Conservation (phyloP, 2,113 vertebrate species). For the Tor tambroides region DNA sequence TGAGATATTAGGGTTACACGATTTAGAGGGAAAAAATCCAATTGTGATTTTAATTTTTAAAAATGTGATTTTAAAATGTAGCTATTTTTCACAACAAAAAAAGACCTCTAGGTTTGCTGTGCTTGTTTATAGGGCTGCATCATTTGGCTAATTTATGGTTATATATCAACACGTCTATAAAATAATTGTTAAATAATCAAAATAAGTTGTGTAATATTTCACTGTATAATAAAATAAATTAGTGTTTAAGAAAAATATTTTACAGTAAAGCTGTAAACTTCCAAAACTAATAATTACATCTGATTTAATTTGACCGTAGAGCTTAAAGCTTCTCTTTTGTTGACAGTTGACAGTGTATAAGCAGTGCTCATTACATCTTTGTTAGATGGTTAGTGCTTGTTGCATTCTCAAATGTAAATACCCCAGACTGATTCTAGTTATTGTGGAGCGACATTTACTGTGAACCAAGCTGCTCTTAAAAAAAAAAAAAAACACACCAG, state of each 20-base stretch:
- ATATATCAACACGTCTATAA: neutral
- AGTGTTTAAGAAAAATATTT: neutral
- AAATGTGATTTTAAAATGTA: too few relatives aligned
- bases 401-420: neutral
- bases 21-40: too few relatives aligned
- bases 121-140: too few relatives aligned
- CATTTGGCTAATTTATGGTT: neutral
- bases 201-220: neutral
- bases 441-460: neutral
- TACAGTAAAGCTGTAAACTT: too few relatives aligned
- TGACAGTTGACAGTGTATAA: neutral
- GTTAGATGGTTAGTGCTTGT: neutral
- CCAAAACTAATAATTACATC: too few relatives aligned
- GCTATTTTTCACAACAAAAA: too few relatives aligned
- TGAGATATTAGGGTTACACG: too few relatives aligned
- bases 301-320: too few relatives aligned
- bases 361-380: neutral
- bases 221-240: neutral
- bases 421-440: neutral
- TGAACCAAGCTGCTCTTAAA: neutral
- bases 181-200: neutral
- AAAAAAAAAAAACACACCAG: neutral
- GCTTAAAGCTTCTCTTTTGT: neutral
- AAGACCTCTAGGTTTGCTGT: too few relatives aligned
- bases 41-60: too few relatives aligned